A percentile compares a stretch with the other conserved stretches of the same genome.
phyloP scores from a whole-genome alignment of 2,113 vertebrate species.

The Sturnira hondurensis region DNA sequence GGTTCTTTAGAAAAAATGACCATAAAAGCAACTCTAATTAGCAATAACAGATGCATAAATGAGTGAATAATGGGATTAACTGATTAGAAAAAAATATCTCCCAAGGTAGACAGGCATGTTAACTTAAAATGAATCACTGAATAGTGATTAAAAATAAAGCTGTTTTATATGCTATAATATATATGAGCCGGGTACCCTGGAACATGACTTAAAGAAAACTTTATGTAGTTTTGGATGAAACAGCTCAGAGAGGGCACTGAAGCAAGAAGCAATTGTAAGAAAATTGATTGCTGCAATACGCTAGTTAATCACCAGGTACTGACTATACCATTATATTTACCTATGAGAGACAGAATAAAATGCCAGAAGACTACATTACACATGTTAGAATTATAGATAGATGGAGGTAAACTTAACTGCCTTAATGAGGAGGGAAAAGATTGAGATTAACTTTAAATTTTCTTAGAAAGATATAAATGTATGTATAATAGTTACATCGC shows the following conservation, averaged over 20 bases:
- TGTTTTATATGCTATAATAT: background rate
- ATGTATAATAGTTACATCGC: background rate
- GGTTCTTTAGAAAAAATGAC: background rate
- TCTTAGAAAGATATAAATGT: background rate
- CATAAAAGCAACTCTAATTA: background rate
- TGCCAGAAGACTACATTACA: background rate
- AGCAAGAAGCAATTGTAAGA: background rate
- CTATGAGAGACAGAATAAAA: background rate
- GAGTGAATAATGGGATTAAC: background rate
- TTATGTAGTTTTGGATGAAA: background rate
- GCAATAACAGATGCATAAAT: background rate
- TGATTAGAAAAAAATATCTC: background rate
- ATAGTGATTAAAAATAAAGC: background rate
- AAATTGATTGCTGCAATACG: background rate
- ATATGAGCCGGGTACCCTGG: background rate
- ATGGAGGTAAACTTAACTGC: background rate
- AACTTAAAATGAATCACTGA: background rate
- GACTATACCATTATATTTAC: background rate
- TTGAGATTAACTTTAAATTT: background rate
- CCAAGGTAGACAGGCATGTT: background rate
- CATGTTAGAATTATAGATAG: background rate
- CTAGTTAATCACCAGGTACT: background rate
- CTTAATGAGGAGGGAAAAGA: background rate
- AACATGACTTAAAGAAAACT: background rate
- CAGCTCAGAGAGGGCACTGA: background rate